These are phyloP conservation scores for Saccostrea echinata DNA, from an alignment of 1,140 invertebrate species.

Conservation along the genomic window DNA sequence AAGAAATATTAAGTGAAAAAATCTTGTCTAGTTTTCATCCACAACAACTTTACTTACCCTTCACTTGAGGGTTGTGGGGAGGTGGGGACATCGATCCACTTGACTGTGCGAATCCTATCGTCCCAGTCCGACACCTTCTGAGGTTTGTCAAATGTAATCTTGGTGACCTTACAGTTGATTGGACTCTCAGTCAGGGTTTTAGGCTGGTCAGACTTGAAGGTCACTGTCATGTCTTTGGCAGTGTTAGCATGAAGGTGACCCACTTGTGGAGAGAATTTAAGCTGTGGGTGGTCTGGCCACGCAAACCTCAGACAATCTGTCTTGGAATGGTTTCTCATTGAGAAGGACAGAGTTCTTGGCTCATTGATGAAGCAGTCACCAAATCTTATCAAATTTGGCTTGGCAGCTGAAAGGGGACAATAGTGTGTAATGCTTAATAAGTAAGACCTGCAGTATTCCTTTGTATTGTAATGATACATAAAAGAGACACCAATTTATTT, in stretches of 20 bases:
- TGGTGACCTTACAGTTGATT: slow-evolving; percentile 73
- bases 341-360: slow-evolving; percentile 73
- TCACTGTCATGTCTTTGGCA: slow-evolving; percentile 77
- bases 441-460: too few relatives aligned
- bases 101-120: slow-evolving; percentile 77
- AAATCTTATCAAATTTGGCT: slow-evolving; percentile 78
- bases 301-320: slow-evolving; percentile 75
- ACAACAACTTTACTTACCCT: slow-evolving; percentile 44
- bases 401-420: slow-evolving; percentile 72
- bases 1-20: neutral
- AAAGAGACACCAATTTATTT: too few relatives aligned
- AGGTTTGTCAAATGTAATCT: slow-evolving; percentile 79
- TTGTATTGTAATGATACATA: too few relatives aligned
- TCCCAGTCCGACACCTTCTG: slow-evolving; percentile 79
- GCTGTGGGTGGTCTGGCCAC: slow-evolving; percentile 75
- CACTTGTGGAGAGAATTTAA: slow-evolving; percentile 76
- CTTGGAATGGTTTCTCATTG: slow-evolving; percentile 79
- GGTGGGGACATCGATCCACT: slow-evolving; percentile 76
- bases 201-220: slow-evolving; percentile 75
- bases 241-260: slow-evolving; percentile 76
- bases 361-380: slow-evolving; percentile 79
- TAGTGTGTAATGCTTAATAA: too few relatives aligned
- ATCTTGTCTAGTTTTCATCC: neutral
- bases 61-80: slow-evolving; percentile 61
- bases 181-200: slow-evolving; percentile 68